phyloP scores from a whole-genome alignment of 2,113 vertebrate genomes.

The Dissostichus mawsoni region DNA sequence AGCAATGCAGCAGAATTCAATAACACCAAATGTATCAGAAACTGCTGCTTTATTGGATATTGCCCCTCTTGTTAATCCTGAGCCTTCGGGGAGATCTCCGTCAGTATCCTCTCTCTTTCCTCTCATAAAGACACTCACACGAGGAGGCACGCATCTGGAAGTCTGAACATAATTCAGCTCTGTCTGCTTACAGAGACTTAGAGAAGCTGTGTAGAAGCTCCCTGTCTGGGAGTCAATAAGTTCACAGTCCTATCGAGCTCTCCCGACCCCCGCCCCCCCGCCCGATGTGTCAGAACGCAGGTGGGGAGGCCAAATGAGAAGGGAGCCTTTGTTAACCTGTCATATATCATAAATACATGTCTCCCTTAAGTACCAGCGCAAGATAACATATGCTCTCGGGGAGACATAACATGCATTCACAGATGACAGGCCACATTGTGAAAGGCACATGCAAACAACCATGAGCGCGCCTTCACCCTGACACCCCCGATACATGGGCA shows the following conservation, averaged over 20 bases:
- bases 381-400: conserved; percentile 36
- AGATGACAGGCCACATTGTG: conserved; percentile 52
- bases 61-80: conserved; percentile 52
- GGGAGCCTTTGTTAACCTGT: conserved; percentile 70
- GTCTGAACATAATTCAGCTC: conserved; percentile 68
- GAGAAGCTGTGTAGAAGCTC: conserved; percentile 63
- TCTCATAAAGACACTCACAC: conserved; percentile 29
- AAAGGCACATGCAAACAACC: conserved; percentile 40
- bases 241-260: conserved; percentile 63
- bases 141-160: conserved; percentile 45
- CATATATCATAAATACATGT: conserved; percentile 42
- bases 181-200: conserved; percentile 68
- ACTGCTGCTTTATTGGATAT: conserved; percentile 48
- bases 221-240: conserved; percentile 69
- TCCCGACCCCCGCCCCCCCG: conserved; percentile 18
- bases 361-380: conserved; percentile 22
- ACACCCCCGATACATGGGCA: conserved; percentile 29
- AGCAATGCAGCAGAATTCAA: conserved; percentile 66
- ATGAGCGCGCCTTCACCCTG: conserved; percentile 33
- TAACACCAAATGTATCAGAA: conserved; percentile 60
- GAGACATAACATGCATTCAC: conserved; percentile 43
- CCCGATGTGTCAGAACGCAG: conserved; percentile 62
- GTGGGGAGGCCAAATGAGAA: conserved; percentile 72
- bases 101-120: conserved; percentile 30
- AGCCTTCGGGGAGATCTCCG: conserved; percentile 16